Percentiles rank a stretch among this genome's conserved stretches.
Conservation (phyloP, 1,140 invertebrate species). For the Pantala flavescens region DNA sequence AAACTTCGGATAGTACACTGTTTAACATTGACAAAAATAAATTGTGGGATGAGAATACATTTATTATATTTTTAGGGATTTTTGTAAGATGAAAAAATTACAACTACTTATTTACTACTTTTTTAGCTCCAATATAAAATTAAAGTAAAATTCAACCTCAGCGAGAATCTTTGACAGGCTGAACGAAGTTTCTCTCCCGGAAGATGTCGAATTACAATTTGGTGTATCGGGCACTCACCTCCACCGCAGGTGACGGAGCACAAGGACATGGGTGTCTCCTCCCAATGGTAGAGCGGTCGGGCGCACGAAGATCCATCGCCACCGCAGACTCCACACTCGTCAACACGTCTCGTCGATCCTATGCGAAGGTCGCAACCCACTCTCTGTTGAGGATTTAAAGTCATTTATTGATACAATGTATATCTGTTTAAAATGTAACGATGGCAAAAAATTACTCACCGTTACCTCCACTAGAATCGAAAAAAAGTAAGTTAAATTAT, state of each 20-base stretch:
- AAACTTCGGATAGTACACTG: no score
- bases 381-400: conserved; percentile 49
- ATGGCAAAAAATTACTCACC: background rate
- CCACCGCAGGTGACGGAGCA: conserved; percentile 87
- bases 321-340: conserved; percentile 81
- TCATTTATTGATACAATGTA: no score
- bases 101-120: no score
- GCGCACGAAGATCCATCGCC: conserved; percentile 75
- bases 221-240: conserved; percentile 47
- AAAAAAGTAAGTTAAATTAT: background rate
- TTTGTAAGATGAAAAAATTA: no score
- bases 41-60: no score
- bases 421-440: conserved; percentile 10
- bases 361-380: conserved; percentile 83
- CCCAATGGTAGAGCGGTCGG: conserved; percentile 72
- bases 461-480: background rate
- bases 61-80: no score
- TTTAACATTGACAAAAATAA: no score
- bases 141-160: no score
- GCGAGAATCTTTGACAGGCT: no score
- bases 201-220: no score
- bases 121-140: no score
- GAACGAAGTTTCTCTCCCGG: no score
- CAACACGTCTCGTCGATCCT: conserved; percentile 70
- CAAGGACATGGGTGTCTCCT: conserved; percentile 61